phyloP scores from a whole-genome alignment of 2,888 invertebrate species.

The Tenthredo scrophulariae region DNA sequence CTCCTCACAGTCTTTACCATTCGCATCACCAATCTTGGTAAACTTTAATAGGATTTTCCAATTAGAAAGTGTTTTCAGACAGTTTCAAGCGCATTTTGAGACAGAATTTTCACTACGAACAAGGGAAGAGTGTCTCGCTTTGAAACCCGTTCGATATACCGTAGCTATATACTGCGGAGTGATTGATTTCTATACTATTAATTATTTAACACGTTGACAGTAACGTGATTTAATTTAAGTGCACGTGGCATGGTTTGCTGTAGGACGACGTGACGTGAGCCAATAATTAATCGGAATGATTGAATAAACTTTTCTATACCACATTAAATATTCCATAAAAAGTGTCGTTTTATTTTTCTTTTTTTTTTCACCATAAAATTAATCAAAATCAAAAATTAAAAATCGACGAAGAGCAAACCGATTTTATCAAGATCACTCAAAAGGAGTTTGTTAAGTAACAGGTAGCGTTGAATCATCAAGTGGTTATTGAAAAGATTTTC shows the following conservation, averaged over 20 bases:
- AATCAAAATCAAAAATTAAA: not conserved
- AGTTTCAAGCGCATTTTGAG: slow-evolving; percentile 3
- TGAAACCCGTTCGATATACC: not conserved
- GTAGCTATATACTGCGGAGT: not conserved
- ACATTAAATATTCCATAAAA: not conserved
- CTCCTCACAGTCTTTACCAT: slow-evolving; percentile 20
- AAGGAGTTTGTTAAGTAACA: not conserved
- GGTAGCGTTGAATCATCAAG: slow-evolving; percentile 22
- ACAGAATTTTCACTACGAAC: slow-evolving; percentile 2
- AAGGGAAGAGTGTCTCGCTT: not conserved
- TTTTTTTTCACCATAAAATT: not conserved
- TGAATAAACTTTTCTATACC: not conserved
- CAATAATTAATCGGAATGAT: not conserved
- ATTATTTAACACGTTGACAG: slow-evolving; percentile 37
- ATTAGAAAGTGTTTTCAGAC: slow-evolving; percentile 44
- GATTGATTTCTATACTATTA: slow-evolving; percentile 44
- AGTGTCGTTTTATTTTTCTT: not conserved
- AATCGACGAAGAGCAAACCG: not conserved
- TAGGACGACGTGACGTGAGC: not conserved
- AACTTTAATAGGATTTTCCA: slow-evolving; percentile 42
- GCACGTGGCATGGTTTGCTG: not conserved
- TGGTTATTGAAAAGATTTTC: not conserved
- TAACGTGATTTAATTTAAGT: slow-evolving; percentile 23
- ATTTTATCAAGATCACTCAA: no score
- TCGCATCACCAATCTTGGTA: slow-evolving; percentile 38